These are phyloP conservation scores for Morphnarchus princeps DNA, from an alignment of 2,113 vertebrate species.

Conservation along the genomic window DNA sequence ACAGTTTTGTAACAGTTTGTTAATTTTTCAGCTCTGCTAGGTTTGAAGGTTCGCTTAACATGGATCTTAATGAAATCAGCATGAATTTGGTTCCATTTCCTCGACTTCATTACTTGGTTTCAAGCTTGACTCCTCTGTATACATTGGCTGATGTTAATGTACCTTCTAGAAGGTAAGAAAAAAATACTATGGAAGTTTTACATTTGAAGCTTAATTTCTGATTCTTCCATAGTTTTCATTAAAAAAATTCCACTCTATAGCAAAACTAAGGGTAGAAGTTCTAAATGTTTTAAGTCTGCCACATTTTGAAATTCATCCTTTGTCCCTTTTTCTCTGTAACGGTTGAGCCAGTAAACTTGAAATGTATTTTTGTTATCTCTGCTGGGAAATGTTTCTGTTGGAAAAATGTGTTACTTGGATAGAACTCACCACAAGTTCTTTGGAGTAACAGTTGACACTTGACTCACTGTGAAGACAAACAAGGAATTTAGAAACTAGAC, in stretches of 20 bases:
- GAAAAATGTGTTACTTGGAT: neutral
- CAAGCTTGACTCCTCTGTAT: conserved; percentile 93
- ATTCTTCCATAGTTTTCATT: neutral
- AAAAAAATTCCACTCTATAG: neutral
- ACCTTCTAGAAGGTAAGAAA: conserved; percentile 83
- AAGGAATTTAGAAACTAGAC: neutral
- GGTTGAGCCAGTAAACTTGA: neutral
- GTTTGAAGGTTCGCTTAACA: conserved; percentile 96
- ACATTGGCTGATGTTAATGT: conserved; percentile 86
- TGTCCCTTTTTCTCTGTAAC: neutral
- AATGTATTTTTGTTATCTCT: neutral
- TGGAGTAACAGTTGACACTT: neutral
- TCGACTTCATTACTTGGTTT: conserved; percentile 90
- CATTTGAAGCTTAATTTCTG: neutral
- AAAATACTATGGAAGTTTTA: neutral
- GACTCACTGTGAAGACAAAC: neutral
- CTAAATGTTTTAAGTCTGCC: neutral
- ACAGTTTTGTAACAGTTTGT: neutral
- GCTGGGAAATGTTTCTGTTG: neutral
- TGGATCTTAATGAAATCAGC: conserved; percentile 96
- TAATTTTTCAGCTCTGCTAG: conserved; percentile 84
- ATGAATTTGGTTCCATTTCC: conserved; percentile 99
- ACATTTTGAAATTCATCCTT: neutral
- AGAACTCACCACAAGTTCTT: neutral
- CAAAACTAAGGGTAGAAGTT: neutral